Conservation (phyloP, 2,113 vertebrate genomes). For the Otis tarda region DNA sequence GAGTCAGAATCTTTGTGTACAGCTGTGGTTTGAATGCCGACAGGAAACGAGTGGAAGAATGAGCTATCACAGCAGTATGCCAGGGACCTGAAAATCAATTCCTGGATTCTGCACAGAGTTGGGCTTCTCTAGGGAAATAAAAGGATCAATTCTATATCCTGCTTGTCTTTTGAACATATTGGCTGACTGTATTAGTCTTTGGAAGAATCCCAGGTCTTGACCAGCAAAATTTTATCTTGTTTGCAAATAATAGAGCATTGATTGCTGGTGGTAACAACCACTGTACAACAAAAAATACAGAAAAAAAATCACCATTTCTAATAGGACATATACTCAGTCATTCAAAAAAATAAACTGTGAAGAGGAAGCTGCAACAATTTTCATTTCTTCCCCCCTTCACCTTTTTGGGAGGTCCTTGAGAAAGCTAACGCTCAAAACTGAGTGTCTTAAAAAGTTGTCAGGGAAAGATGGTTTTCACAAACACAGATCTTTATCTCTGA, state of each 20-base stretch:
- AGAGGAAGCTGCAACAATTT: background rate
- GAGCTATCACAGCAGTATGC: background rate
- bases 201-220: background rate
- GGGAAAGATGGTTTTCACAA: background rate
- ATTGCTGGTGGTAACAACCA: background rate
- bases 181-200: background rate
- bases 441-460: background rate
- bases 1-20: background rate
- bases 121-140: background rate
- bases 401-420: background rate
- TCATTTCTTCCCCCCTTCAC: accelerated
- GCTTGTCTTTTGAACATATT: background rate
- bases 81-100: background rate
- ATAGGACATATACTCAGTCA: background rate
- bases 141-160: background rate
- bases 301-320: background rate
- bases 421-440: background rate
- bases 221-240: background rate
- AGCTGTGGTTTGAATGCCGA: background rate
- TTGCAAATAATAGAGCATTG: background rate
- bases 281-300: background rate
- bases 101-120: background rate
- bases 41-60: background rate
- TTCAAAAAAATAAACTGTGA: background rate
- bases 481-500: background rate